Evolutionary conservation across 35 echinoderm and acorn worm species (phyloP).

Genomic region (Stichopus chloronotus): DNA sequence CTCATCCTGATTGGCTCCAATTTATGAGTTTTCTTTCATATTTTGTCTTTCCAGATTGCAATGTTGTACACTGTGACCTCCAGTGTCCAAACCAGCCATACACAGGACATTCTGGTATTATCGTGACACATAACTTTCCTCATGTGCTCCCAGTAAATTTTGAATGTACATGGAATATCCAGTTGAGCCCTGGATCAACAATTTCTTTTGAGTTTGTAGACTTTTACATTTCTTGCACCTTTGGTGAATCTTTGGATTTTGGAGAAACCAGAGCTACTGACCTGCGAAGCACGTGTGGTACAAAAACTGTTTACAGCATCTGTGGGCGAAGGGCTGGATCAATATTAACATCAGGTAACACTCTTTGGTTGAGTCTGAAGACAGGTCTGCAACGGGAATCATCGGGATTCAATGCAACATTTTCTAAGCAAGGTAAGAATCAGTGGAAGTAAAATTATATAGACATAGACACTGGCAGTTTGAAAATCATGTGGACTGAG

Average conservation of each 20-base stretch:
- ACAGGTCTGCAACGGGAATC: not conserved
- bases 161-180: not conserved
- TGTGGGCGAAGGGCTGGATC: not conserved
- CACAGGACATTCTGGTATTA: not conserved
- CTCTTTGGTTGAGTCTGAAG: not conserved
- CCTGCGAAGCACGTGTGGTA: not conserved
- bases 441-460: not conserved
- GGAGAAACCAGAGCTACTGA: not conserved
- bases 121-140: not conserved
- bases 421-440: not conserved
- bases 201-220: not conserved
- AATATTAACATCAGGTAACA: not conserved
- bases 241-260: not conserved
- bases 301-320: not conserved
- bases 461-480: too few species aligned
- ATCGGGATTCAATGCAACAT: not conserved
- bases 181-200: not conserved
- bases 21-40: not conserved
- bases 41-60: not conserved
- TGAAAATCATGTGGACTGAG: too few species aligned
- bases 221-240: not conserved
- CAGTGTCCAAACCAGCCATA: not conserved
- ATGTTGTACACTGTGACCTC: not conserved
- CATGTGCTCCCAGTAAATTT: not conserved
- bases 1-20: not conserved